Evolutionary conservation across 2,797 vertebrate genomes (phyloP).

Genomic region (Cryptoprocta ferox): DNA sequence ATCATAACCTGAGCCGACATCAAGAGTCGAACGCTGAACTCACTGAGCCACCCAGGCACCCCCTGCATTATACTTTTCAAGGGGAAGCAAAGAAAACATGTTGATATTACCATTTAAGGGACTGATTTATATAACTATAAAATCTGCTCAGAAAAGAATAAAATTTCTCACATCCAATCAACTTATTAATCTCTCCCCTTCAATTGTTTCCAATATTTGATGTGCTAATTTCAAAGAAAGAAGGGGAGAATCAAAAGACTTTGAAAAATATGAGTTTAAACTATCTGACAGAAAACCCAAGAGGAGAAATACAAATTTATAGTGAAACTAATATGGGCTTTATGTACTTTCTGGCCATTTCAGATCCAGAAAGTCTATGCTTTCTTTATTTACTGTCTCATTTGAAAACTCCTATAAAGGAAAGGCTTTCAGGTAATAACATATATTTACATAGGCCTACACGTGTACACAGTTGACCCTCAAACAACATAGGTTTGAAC

Average conservation of each 20-base stretch:
- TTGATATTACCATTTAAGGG: not conserved
- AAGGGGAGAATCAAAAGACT: conserved; percentile 18
- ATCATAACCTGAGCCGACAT: too few species aligned
- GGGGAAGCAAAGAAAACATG: not conserved
- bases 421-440: not conserved
- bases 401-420: conserved; percentile 13
- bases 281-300: not conserved
- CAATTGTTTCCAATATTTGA: conserved; percentile 44
- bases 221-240: conserved; percentile 57
- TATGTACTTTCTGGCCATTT: conserved; percentile 24
- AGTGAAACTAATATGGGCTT: not conserved
- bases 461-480: not conserved
- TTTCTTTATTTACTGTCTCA: not conserved
- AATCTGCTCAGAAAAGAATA: not conserved
- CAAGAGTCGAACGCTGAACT: too few species aligned
- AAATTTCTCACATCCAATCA: conserved; percentile 2
- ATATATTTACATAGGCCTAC: not conserved
- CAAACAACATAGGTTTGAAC: not conserved
- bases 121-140: not conserved
- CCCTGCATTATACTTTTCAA: not conserved
- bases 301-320: conserved; percentile 16
- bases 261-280: conserved; percentile 61
- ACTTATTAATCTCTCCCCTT: conserved; percentile 10
- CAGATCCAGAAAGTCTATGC: not conserved
- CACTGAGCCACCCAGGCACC: too few species aligned